Conservation (phyloP, 2,113 vertebrate genomes). For the Gambusia holbrooki region DNA sequence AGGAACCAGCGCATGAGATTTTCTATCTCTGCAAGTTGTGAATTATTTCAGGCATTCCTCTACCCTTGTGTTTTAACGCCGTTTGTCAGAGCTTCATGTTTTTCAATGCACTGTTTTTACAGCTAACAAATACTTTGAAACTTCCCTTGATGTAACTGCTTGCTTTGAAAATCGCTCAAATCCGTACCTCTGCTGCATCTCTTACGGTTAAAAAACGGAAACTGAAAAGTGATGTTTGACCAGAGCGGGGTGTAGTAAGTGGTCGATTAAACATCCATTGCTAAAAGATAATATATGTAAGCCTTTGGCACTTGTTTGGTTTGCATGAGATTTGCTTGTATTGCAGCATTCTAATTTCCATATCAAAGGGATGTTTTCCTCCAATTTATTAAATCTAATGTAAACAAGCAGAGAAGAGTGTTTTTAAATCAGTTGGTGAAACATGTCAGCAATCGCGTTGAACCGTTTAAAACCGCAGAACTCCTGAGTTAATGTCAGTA, state of each 20-base stretch:
- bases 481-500: background rate
- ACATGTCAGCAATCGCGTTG: background rate
- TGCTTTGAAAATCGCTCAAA: constrained; percentile 25
- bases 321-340: constrained; percentile 44
- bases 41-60: background rate
- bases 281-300: too few species aligned
- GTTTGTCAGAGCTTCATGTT: background rate
- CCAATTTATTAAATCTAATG: constrained; percentile 22
- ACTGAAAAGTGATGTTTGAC: constrained; percentile 15
- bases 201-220: constrained; percentile 11
- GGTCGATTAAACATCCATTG: too few species aligned
- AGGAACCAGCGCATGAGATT: background rate
- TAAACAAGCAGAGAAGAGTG: constrained; percentile 28
- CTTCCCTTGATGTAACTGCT: constrained; percentile 15
- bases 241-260: constrained; percentile 16
- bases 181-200: constrained; percentile 18
- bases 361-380: constrained; percentile 41
- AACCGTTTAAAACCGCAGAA: constrained; percentile 9
- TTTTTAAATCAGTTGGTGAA: constrained; percentile 16
- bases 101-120: constrained; percentile 7
- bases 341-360: constrained; percentile 55
- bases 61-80: background rate
- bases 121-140: constrained; percentile 29
- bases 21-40: constrained; percentile 13
- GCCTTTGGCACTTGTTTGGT: constrained; percentile 27